phyloP scores from a whole-genome alignment of 2,888 invertebrate genomes.

The Nematopogon swammerdamellus region DNA sequence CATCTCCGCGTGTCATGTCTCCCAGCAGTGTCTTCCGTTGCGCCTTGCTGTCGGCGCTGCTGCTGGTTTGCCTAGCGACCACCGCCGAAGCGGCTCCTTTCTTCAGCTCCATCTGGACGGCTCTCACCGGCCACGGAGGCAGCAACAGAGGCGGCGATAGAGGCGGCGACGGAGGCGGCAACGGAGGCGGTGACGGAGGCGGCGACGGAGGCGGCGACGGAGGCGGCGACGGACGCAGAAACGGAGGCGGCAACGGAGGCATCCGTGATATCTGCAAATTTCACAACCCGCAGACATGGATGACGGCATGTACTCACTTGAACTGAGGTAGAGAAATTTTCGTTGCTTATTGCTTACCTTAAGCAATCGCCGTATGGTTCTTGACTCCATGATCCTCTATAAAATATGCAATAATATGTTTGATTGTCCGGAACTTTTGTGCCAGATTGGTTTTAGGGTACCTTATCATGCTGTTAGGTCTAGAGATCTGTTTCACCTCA shows the following conservation, averaged over 20 bases:
- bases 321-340: too few relatives aligned
- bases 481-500: too few relatives aligned
- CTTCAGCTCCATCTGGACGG: constrained; percentile 47
- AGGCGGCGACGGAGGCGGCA: constrained; percentile 17
- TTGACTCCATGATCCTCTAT: too few relatives aligned
- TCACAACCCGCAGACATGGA: constrained; percentile 59
- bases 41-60: constrained; percentile 19
- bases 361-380: too few relatives aligned
- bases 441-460: too few relatives aligned
- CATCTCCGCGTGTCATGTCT: too few relatives aligned
- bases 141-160: constrained; percentile 20
- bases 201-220: constrained; percentile 21
- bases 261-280: constrained; percentile 70
- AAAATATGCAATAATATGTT: too few relatives aligned
- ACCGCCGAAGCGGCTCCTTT: constrained; percentile 31
- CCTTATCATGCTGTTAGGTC: too few relatives aligned
- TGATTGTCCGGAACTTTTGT: too few relatives aligned
- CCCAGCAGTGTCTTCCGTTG: too few relatives aligned
- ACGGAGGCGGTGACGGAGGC: constrained; percentile 17
- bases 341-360: too few relatives aligned
- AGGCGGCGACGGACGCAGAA: constrained; percentile 26
- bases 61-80: constrained; percentile 18
- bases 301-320: constrained; percentile 63
- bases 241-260: constrained; percentile 40
- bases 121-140: constrained; percentile 34